Base-by-base conservation (phyloP, 1,140 invertebrate genomes). In the Metopolophium dirhodum region DNA sequence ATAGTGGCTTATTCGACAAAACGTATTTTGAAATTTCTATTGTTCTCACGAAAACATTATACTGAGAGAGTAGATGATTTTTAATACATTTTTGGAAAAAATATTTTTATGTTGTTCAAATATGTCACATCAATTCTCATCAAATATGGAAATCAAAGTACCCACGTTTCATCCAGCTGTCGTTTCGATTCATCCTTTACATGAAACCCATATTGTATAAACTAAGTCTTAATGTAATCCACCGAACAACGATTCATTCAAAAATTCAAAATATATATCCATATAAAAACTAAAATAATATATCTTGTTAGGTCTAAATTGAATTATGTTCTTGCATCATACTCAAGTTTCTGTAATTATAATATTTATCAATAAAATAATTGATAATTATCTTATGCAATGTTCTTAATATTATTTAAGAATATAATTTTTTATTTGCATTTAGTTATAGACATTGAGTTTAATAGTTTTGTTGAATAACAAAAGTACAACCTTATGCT, bases 111-210 rank as follows among this genome's bases (percentile, higher is more conserved):
- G 8, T 87, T 87, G 41, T 87, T 87, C 85, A 30, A 47, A 87
- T 47, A 87, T n/a, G 85, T 87, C 85, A 87, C 85, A 87, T 87
- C 45, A 45, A 30, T 47, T 87, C 45, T 87, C 26, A 47, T 47
- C 41, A 87, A 87, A 18, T 47, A 47, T 87, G 45, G 26, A 87
- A 87, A 87, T 87, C 26, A 47, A 47, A 45, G 45, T 61, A 61
- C 26, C 41, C 49, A 87, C 0, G 14, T 61, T 18, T 87, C 11
- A 26, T 87, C 26, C 85, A 87, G 23, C 45, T 87, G 85, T 87
- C 85, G 45, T 87, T 47, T 47, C 45, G 45, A 87, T 87, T 87
- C 23, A 87, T 47, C 26, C 45, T 86, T 86, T 47, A 86, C 85
- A 47, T 47, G 45, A 18, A 87, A 87, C 45, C 26, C 26, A n/a